Evolutionary conservation across 2,888 invertebrate species (phyloP).

Genomic region (Drosophila neonasuta): DNA sequence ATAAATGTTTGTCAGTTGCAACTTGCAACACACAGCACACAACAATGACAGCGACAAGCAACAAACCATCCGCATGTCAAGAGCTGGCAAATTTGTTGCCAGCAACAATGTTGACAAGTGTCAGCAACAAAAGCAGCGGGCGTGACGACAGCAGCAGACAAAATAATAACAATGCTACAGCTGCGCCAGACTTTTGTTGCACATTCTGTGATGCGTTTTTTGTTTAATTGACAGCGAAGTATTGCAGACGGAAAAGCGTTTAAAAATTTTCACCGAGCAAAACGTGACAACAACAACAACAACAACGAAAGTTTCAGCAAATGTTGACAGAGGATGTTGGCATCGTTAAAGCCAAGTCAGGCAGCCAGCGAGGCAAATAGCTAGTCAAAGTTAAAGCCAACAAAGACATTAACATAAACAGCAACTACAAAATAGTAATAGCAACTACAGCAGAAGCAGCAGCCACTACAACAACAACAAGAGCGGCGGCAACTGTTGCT

Average conservation of each 20-base stretch:
- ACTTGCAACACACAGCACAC: not conserved
- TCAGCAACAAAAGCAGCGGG: constrained; percentile 25
- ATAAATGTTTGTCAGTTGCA: constrained; percentile 1
- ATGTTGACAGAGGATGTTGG: constrained; percentile 29
- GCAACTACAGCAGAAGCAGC: constrained; percentile 6
- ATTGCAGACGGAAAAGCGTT: constrained; percentile 12
- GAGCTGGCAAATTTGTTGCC: constrained; percentile 17
- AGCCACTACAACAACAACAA: constrained; percentile 19
- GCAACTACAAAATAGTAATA: not conserved
- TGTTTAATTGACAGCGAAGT: constrained; percentile 33
- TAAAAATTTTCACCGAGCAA: constrained; percentile 21
- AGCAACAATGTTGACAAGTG: constrained; percentile 41
- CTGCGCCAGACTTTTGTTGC: constrained; percentile 1
- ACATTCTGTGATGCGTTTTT: constrained; percentile 25
- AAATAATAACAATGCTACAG: constrained; percentile 2
- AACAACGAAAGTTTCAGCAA: constrained; percentile 12
- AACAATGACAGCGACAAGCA: not conserved
- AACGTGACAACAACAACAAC: constrained; percentile 15
- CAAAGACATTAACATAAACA: constrained; percentile 41
- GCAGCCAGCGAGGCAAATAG: constrained; percentile 7
- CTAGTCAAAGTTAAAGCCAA: constrained; percentile 18
- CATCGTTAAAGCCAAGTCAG: not conserved
- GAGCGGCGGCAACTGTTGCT: constrained; percentile 35
- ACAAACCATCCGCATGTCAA: not conserved
- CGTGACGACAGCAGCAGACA: constrained; percentile 11